phyloP scores from a whole-genome alignment of 2,797 vertebrate genomes.

The Crenichthys baileyi region DNA sequence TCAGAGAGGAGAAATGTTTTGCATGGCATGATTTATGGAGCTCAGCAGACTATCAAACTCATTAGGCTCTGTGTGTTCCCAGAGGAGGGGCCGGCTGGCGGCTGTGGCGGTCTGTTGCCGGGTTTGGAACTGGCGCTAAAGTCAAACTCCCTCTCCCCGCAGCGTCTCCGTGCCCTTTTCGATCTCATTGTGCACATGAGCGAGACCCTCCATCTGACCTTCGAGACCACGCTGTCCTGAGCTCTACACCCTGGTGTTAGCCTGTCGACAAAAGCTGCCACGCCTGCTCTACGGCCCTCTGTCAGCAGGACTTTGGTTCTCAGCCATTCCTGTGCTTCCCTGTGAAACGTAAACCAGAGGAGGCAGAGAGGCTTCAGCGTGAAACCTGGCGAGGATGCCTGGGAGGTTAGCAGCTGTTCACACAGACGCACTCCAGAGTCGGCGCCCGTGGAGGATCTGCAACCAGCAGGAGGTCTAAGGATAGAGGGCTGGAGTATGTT shows the following conservation, averaged over 20 bases:
- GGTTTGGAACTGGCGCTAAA: conserved; percentile 53
- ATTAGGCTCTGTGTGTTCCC: conserved; percentile 96
- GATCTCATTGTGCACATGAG: conserved; percentile 54
- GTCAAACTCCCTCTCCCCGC: conserved; percentile 43
- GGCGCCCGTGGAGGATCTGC: conserved; percentile 45
- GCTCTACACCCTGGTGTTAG: conserved; percentile 43
- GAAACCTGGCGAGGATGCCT: conserved; percentile 53
- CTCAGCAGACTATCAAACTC: conserved; percentile 99
- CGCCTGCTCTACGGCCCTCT: conserved; percentile 49
- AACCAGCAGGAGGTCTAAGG: conserved; percentile 55
- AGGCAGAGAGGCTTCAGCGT: conserved; percentile 48
- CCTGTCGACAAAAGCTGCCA: conserved; percentile 38
- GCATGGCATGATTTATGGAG: conserved; percentile 99
- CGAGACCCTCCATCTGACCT: conserved; percentile 50
- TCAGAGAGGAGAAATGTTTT: conserved; percentile 99
- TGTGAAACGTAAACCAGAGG: conserved; percentile 44
- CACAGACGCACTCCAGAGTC: conserved; percentile 52
- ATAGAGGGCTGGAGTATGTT: conserved; percentile 7
- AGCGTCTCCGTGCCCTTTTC: conserved; percentile 45
- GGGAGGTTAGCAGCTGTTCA: conserved; percentile 71
- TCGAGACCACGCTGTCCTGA: conserved; percentile 37
- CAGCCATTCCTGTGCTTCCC: conserved; percentile 20
- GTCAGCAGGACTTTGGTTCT: conserved; percentile 57
- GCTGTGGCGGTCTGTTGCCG: conserved; percentile 78
- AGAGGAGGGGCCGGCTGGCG: conserved; percentile 87